phyloP scores from a whole-genome alignment of 2,113 vertebrate species.

The Clarias gariepinus region DNA sequence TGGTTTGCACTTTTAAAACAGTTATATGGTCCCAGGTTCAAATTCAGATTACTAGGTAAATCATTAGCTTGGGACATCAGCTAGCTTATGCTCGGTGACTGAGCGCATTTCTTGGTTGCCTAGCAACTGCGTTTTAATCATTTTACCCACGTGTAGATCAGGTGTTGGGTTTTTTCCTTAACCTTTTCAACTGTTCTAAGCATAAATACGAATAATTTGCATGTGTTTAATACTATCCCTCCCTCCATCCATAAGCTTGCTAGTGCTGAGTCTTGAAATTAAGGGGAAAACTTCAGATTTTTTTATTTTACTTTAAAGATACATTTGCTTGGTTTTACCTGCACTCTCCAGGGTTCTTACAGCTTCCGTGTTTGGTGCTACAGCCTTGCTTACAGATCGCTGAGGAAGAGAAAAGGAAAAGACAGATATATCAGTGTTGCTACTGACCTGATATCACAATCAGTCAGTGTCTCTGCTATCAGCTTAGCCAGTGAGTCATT shows the following conservation, averaged over 20 bases:
- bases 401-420: constrained; percentile 53
- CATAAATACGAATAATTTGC: too few relatives aligned
- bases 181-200: not conserved
- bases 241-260: too few relatives aligned
- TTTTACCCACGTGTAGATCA: not conserved
- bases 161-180: not conserved
- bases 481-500: constrained; percentile 17
- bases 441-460: constrained; percentile 28
- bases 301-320: not conserved
- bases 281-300: not conserved
- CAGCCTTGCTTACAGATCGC: constrained; percentile 91
- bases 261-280: not conserved
- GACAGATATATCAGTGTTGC: not conserved
- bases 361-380: constrained; percentile 83
- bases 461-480: constrained; percentile 6
- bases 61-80: not conserved
- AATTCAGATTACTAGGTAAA: not conserved
- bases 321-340: constrained; percentile 72
- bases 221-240: too few relatives aligned
- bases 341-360: constrained; percentile 87
- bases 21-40: constrained; percentile 12
- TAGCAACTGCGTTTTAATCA: not conserved
- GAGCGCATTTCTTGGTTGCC: not conserved
- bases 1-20: not conserved
- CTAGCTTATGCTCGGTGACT: not conserved